Percentiles rank a stretch among this genome's conserved stretches.
Evolutionary conservation across 1,140 invertebrate species (phyloP).

Genomic region (Campoletis sonorensis): DNA sequence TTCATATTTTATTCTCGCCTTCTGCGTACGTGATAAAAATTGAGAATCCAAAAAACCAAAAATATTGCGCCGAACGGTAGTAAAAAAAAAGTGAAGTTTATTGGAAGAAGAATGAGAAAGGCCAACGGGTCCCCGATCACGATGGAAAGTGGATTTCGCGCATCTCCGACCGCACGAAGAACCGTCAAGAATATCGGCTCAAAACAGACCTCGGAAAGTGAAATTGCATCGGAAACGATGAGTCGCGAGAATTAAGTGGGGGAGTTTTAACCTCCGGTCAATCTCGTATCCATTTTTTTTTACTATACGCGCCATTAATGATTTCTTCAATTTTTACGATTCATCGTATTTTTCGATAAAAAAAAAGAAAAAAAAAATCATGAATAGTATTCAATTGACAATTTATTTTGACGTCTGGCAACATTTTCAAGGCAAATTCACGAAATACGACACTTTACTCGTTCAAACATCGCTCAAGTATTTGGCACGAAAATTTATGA

Average conservation of each 20-base stretch:
- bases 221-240: conserved; percentile 19
- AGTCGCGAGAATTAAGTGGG: not conserved
- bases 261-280: not conserved
- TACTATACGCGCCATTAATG: no score
- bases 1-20: no score
- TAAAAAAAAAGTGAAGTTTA: not conserved
- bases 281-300: not conserved
- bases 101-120: conserved; percentile 4
- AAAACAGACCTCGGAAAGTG: conserved; percentile 25
- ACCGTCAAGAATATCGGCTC: not conserved
- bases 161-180: conserved; percentile 1
- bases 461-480: no score
- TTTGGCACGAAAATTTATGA: no score
- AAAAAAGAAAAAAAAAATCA: no score
- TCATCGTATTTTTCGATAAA: no score
- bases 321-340: no score
- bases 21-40: not conserved
- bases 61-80: not conserved
- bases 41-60: not conserved
- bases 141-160: conserved; percentile 23
- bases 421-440: no score
- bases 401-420: no score
- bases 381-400: no score
- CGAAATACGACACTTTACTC: no score
- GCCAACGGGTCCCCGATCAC: not conserved